Conservation (phyloP, 2,888 invertebrate genomes). For the Tachina lurida region DNA sequence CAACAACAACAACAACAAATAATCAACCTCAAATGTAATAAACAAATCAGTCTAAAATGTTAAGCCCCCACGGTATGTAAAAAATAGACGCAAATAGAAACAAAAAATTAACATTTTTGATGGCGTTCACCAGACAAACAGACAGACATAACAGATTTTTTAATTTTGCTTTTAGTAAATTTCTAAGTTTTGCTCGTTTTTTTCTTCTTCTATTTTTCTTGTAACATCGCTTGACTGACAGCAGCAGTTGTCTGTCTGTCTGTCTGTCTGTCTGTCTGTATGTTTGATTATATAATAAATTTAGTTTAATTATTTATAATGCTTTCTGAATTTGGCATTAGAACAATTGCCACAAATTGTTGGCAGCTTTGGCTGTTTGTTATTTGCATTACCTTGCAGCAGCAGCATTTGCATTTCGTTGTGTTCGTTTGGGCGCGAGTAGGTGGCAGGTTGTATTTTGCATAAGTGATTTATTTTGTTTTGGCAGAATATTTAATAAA, state of each 20-base stretch:
- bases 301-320: slow-evolving; percentile 47
- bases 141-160: slow-evolving; percentile 35
- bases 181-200: slow-evolving; percentile 16
- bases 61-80: slow-evolving; percentile 34
- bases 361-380: slow-evolving; percentile 25
- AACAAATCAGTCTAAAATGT: slow-evolving; percentile 56
- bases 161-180: slow-evolving; percentile 28
- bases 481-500: slow-evolving; percentile 32
- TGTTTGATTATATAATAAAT: slow-evolving; percentile 53
- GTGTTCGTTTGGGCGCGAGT: slow-evolving; percentile 5
- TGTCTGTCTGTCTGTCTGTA: slow-evolving; percentile 8
- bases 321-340: slow-evolving; percentile 26
- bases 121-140: slow-evolving; percentile 31
- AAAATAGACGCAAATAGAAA: slow-evolving; percentile 27
- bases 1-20: neutral
- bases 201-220: neutral
- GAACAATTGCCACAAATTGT: slow-evolving; percentile 63
- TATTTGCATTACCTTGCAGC: slow-evolving; percentile 15
- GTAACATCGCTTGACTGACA: slow-evolving; percentile 54
- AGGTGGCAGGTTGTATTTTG: slow-evolving; percentile 47
- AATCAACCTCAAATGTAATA: slow-evolving; percentile 27
- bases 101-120: slow-evolving; percentile 57
- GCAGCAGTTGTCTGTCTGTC: slow-evolving; percentile 10
- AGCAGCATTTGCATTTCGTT: slow-evolving; percentile 35
- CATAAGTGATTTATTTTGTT: slow-evolving; percentile 48